Percentiles rank a stretch among this genome's conserved stretches.
Conservation (phyloP, 2,797 vertebrate species). For the Picus viridis region DNA sequence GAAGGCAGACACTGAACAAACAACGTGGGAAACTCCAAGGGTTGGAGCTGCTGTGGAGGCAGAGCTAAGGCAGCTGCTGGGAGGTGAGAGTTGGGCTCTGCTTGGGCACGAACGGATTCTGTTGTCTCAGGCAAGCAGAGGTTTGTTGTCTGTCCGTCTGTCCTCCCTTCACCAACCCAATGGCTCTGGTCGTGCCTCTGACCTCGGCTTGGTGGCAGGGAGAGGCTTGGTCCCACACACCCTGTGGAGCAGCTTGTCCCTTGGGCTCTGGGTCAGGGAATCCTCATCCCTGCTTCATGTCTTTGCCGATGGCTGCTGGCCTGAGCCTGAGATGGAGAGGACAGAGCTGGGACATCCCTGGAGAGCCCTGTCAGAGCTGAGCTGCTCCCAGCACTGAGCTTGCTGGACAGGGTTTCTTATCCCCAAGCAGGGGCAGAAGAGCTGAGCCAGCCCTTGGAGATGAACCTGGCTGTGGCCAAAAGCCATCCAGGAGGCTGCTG, state of each 20-base stretch:
- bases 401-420: rapidly evolving
- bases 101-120: neutral
- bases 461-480: neutral
- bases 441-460: neutral
- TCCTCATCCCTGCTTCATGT: neutral
- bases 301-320: rapidly evolving
- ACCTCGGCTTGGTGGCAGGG: rapidly evolving
- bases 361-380: neutral
- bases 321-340: rapidly evolving
- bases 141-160: neutral
- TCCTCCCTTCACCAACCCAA: rapidly evolving
- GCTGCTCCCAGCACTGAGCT: neutral
- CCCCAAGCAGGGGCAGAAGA: neutral
- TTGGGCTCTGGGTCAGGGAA: neutral
- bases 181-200: neutral
- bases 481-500: neutral
- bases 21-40: slow-evolving; percentile 20
- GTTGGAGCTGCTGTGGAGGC: neutral
- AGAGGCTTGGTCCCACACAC: neutral
- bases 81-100: neutral
- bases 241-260: neutral
- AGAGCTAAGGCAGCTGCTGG: neutral
- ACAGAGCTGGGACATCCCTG: rapidly evolving
- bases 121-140: neutral
- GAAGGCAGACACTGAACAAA: neutral